These are phyloP conservation scores for Petrolisthes manimaculis DNA, from an alignment of 2,888 invertebrate species.

Conservation along the genomic window DNA sequence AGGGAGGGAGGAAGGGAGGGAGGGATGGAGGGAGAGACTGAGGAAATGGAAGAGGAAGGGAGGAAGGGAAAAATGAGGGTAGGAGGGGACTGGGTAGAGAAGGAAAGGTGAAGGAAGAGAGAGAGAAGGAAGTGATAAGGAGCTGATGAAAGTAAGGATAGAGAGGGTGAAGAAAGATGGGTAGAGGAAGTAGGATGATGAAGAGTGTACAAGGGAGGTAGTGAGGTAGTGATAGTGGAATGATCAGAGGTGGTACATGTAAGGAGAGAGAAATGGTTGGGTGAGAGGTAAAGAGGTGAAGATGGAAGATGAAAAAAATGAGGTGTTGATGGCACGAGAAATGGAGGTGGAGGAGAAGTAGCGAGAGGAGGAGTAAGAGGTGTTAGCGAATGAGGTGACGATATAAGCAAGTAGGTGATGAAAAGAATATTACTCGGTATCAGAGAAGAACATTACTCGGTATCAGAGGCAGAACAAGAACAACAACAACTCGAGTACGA, in stretches of 20 bases:
- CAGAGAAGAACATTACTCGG: too few species aligned
- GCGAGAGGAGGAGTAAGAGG: too few species aligned
- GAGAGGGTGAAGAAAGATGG: background rate
- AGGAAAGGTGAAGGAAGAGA: background rate
- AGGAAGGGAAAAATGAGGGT: background rate
- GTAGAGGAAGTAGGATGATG: background rate
- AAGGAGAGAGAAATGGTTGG: too few species aligned
- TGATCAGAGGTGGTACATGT: too few species aligned
- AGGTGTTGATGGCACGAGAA: too few species aligned
- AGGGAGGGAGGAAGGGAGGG: background rate
- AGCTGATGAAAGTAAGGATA: background rate
- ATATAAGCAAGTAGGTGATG: too few species aligned
- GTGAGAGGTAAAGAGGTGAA: background rate
- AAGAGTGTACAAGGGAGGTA: background rate
- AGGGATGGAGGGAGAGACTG: background rate
- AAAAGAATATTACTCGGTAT: too few species aligned
- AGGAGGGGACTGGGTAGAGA: background rate
- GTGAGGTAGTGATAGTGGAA: background rate
- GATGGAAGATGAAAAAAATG: background rate
- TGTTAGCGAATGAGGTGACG: too few species aligned
- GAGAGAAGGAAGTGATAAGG: background rate
- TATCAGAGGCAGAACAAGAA: too few species aligned
- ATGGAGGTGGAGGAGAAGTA: too few species aligned
- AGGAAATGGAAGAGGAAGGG: background rate
- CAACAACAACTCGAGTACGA: too few species aligned